Base-by-base conservation (phyloP, 2,888 invertebrate species). In the Folsomia manolachei region DNA sequence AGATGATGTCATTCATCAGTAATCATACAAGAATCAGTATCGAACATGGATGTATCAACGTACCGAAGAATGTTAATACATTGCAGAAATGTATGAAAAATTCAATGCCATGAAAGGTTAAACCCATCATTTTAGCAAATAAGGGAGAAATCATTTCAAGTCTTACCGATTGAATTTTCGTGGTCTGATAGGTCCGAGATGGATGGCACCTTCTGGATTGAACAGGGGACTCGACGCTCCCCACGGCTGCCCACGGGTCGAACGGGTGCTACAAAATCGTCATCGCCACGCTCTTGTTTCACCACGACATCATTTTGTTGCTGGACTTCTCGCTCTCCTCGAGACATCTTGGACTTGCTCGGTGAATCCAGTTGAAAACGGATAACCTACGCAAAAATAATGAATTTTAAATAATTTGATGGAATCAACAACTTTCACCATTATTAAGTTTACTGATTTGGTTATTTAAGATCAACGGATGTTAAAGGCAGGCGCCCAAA, bases 171-270 rank as follows among this genome's bases (percentile, higher is more conserved):
- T 72, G 77, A 76, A 71, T 71, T 77, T 85, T 94, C 95, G 72
- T 91, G 92, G 85, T 95, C 95, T 68, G 94, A 93, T 68, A 95
- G 88, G 85, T 95, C 95, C 81, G 94, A 93, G 81, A 95, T 88
- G 66, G 94, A 94, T 60, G 94, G 94, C 81, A 95, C 93, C 85
- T 94, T 93, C 86, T 92, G 92, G 87, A 91, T 90, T 76, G 92
- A 89, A 76, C 90, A 85, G 75, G 87, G 84, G 61, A 87, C 85
- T 77, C 85, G 85, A 67, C 85, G 84, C 61, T 72, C 74, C 66
- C 85, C 71, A n/a, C 75, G 73, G 25, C 73, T 75, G 60, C 69
- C 52, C 65, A 68, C 63, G 18, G 77, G 77, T 9, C 72, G 87
- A 86, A 70, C 65, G 1, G 84, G 91, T 90, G 83, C 91, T 88